Evolutionary conservation across 2,888 invertebrate genomes (phyloP).

Genomic region (Cordilura impudica): DNA sequence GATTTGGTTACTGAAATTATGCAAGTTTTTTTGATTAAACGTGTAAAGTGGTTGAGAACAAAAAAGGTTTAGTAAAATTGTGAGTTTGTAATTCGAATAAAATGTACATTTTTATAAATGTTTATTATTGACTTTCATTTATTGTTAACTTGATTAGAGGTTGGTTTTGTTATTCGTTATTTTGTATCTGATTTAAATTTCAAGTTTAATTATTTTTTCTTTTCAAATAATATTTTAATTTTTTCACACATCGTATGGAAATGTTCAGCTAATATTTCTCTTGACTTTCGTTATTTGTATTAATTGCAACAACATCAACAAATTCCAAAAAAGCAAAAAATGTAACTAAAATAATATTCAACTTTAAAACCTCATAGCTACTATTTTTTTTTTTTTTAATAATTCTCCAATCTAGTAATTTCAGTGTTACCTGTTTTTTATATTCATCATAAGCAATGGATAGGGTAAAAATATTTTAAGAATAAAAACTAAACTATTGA

Average conservation of each 20-base stretch:
- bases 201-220: conserved; percentile 4
- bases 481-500: too few species aligned
- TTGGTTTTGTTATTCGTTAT: conserved; percentile 1
- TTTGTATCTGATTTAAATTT: conserved; percentile 22
- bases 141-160: conserved; percentile 22
- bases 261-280: conserved; percentile 18
- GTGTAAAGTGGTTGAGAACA: neutral
- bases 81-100: neutral
- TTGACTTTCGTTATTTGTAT: conserved; percentile 29
- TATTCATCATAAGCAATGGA: too few species aligned
- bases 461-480: too few species aligned
- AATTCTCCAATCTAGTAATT: too few species aligned
- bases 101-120: conserved; percentile 20
- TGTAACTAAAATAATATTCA: neutral
- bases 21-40: conserved; percentile 40
- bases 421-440: too few species aligned
- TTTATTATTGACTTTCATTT: conserved; percentile 26
- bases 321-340: conserved; percentile 6
- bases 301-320: conserved; percentile 27
- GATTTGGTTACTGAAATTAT: conserved; percentile 34
- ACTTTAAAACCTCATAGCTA: neutral
- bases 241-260: conserved; percentile 24
- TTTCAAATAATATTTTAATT: conserved; percentile 12
- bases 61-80: neutral
- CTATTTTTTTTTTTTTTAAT: too few species aligned